Percentiles rank a stretch among this genome's conserved stretches.
These are phyloP conservation scores for Arvicanthis niloticus DNA, from an alignment of 2,113 vertebrate genomes.

Conservation along the genomic window DNA sequence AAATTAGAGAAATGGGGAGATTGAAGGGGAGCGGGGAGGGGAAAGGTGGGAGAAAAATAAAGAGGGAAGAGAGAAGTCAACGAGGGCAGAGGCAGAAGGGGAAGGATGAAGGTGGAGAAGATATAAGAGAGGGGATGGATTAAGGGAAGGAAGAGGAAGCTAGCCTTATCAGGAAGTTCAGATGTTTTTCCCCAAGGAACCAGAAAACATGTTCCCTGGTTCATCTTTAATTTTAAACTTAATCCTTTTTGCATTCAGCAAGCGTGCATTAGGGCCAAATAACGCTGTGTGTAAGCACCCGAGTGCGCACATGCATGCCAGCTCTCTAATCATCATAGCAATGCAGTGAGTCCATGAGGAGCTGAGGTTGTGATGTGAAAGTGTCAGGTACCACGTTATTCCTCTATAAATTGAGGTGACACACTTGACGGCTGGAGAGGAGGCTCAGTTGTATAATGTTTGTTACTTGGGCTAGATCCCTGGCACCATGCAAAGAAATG, in stretches of 20 bases:
- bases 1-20: background rate
- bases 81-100: background rate
- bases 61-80: no score
- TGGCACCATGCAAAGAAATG: background rate
- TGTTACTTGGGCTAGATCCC: background rate
- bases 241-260: background rate
- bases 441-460: no score
- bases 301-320: no score
- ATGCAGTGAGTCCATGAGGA: background rate
- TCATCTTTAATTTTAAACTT: background rate
- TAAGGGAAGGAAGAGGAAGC: background rate
- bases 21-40: background rate
- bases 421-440: background rate
- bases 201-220: background rate
- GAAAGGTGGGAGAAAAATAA: background rate
- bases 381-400: background rate
- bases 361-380: background rate
- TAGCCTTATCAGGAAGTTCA: rapidly evolving
- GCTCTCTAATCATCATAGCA: background rate
- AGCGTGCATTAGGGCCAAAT: background rate
- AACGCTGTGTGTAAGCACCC: no score
- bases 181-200: background rate
- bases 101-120: background rate
- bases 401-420: background rate
- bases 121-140: no score